phyloP scores from a whole-genome alignment of 2,888 invertebrate genomes.

The Phaonia tiefii region DNA sequence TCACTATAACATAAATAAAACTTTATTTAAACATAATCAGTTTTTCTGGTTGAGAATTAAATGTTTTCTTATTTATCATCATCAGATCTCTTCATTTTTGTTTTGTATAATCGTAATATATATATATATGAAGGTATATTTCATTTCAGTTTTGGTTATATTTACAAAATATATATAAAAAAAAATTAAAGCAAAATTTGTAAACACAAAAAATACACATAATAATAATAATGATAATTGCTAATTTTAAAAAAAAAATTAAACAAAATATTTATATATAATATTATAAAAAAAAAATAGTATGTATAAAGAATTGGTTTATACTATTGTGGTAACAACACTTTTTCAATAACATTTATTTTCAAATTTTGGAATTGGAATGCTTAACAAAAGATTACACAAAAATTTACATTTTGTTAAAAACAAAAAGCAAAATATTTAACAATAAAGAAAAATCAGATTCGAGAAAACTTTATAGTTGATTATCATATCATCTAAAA shows the following conservation, averaged over 20 bases:
- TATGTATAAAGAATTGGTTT: constrained; percentile 11
- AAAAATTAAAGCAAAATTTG: constrained; percentile 42
- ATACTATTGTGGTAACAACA: background rate
- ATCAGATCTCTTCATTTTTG: background rate
- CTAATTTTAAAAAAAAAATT: constrained; percentile 9
- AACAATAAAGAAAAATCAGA: constrained; percentile 23
- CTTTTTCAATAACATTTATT: constrained; percentile 32
- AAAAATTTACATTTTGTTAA: constrained; percentile 24
- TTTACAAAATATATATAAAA: constrained; percentile 65
- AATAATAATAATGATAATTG: constrained; percentile 9
- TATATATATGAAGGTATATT: constrained; percentile 24
- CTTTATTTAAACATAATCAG: constrained; percentile 69
- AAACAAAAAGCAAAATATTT: background rate
- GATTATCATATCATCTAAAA: constrained; percentile 16
- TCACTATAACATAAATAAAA: constrained; percentile 65
- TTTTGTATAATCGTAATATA: constrained; percentile 25
- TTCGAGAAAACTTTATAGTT: constrained; percentile 17
- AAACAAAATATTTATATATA: background rate
- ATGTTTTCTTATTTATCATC: background rate
- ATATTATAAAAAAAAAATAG: constrained; percentile 21
- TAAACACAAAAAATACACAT: background rate
- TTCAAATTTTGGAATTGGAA: constrained; percentile 47
- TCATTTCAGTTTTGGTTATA: constrained; percentile 54
- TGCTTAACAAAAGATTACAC: constrained; percentile 56
- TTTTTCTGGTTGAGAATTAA: constrained; percentile 46